Conservation (phyloP, 1,140 invertebrate species). For the Yoshiicerus persimilis region DNA sequence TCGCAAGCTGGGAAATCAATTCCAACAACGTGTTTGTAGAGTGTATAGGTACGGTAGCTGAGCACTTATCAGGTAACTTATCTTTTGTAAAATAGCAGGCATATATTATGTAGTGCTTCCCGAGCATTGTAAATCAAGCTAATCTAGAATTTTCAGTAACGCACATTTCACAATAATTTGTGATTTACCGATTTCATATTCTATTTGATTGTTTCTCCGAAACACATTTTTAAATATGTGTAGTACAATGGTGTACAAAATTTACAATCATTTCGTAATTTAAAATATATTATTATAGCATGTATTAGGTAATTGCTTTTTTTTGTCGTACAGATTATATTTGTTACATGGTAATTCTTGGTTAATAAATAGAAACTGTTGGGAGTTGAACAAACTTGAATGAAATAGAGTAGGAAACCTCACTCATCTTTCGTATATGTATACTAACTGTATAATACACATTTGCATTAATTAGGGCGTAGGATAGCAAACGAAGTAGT, state of each 20-base stretch:
- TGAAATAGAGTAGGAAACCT: background rate
- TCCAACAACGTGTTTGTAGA: background rate
- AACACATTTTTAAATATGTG: too few species aligned
- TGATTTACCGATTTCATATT: too few species aligned
- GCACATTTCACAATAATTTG: background rate
- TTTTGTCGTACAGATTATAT: too few species aligned
- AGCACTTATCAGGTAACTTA: background rate
- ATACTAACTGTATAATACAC: background rate
- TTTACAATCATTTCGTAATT: too few species aligned
- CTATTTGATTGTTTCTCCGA: background rate
- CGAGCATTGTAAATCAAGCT: background rate
- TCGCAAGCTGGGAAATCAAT: background rate
- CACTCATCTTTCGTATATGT: background rate
- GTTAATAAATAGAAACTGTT: too few species aligned
- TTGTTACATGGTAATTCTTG: too few species aligned
- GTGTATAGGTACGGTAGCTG: background rate
- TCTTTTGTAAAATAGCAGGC: background rate
- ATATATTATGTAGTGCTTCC: background rate
- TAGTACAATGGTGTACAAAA: too few species aligned
- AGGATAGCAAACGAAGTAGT: background rate
- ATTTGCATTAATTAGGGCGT: background rate
- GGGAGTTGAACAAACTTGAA: background rate
- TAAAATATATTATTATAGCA: too few species aligned
- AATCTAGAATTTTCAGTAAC: background rate
- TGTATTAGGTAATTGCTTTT: too few species aligned